Conservation (phyloP, 64 coral and sea anemone genomes). For the Anthopleura sola region DNA sequence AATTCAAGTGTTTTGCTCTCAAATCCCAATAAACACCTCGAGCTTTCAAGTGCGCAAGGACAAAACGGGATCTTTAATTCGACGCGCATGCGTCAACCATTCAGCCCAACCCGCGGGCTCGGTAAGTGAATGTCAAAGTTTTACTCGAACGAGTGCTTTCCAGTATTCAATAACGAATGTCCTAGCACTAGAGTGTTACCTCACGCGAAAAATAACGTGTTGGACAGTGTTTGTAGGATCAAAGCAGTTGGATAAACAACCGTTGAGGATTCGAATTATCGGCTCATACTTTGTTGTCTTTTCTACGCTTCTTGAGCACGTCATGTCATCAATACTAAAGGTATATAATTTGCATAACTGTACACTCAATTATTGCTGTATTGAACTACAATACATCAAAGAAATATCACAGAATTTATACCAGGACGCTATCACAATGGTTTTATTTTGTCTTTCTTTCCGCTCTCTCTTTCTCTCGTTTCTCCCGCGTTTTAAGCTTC, state of each 20-base stretch:
- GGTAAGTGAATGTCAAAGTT: neutral
- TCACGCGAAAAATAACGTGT: neutral
- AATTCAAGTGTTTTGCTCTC: neutral
- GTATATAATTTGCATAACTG: constrained; percentile 5
- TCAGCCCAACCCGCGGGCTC: neutral
- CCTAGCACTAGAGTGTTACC: neutral
- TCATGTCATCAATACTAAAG: neutral
- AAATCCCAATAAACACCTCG: neutral
- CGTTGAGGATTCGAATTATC: neutral
- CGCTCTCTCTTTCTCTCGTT: neutral
- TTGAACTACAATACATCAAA: neutral
- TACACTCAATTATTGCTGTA: neutral
- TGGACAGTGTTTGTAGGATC: neutral
- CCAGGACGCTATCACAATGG: neutral
- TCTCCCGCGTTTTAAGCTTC: neutral
- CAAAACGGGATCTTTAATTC: too few species aligned
- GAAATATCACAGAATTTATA: neutral
- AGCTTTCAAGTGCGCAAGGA: too few species aligned
- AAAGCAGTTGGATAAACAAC: neutral
- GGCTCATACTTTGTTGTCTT: neutral
- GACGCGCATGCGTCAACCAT: neutral
- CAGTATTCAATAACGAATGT: neutral
- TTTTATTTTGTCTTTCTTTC: neutral
- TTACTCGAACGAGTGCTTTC: neutral
- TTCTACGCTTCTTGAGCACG: neutral